phyloP scores from a whole-genome alignment of 1,140 invertebrate genomes.

The Wiebesia pumilae region DNA sequence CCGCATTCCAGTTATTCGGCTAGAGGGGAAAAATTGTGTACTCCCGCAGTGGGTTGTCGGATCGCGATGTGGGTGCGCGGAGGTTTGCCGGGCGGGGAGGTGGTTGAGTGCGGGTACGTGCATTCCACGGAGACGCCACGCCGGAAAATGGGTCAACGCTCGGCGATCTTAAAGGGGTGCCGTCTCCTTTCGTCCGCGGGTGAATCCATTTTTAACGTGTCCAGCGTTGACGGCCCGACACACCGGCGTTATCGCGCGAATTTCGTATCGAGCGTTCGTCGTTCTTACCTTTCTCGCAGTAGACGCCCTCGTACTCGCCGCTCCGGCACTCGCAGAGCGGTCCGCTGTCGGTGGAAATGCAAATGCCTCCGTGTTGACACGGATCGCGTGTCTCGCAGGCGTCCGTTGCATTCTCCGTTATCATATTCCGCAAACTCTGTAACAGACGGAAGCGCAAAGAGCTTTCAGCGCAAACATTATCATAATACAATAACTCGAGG shows the following conservation, averaged over 20 bases:
- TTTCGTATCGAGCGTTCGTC: not conserved
- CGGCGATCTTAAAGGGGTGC: constrained; percentile 29
- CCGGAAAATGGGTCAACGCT: constrained; percentile 43
- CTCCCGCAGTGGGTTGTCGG: too few relatives aligned
- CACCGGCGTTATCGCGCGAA: not conserved
- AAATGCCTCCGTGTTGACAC: constrained; percentile 94
- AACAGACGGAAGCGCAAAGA: constrained; percentile 58
- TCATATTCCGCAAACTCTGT: constrained; percentile 77
- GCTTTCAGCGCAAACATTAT: not conserved
- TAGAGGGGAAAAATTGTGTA: not conserved
- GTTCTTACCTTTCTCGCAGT: constrained; percentile 92
- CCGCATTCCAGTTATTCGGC: too few relatives aligned
- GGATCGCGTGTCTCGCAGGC: constrained; percentile 91
- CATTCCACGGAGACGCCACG: constrained; percentile 2
- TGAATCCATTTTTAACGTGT: constrained; percentile 44
- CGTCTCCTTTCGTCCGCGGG: constrained; percentile 15
- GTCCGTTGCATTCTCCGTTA: constrained; percentile 79
- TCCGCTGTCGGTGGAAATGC: constrained; percentile 94
- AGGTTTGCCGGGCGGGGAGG: too few relatives aligned
- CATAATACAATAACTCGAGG: not conserved
- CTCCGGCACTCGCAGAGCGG: constrained; percentile 94
- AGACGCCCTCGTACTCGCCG: constrained; percentile 92
- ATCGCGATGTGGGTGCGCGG: too few relatives aligned
- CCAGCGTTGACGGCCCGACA: not conserved
- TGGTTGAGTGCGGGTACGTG: not conserved